Conservation (phyloP, 2,113 vertebrate genomes). For the Cyphomyrus discorhynchus region DNA sequence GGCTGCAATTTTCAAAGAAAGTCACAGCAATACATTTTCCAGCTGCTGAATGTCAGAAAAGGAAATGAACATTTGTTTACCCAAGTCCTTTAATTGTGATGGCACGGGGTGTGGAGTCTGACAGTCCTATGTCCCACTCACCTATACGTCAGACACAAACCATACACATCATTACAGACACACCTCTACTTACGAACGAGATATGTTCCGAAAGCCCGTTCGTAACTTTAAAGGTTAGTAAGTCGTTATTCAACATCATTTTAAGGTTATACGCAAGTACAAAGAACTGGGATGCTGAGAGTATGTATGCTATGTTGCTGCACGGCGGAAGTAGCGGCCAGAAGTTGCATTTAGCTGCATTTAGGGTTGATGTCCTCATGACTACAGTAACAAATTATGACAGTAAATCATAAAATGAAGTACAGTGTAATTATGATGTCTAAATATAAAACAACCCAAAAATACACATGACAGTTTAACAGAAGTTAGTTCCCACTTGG, state of each 20-base stretch:
- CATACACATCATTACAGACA: background rate
- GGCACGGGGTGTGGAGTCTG: slow-evolving; percentile 49
- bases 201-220: no score
- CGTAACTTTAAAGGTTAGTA: no score
- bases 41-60: background rate
- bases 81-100: slow-evolving; percentile 73
- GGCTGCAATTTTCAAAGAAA: background rate
- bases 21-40: background rate
- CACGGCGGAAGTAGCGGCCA: no score
- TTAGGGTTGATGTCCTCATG: background rate
- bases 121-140: slow-evolving; percentile 65
- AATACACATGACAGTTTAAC: background rate
- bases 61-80: slow-evolving; percentile 46
- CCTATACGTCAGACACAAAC: slow-evolving; percentile 51
- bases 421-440: background rate
- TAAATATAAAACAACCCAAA: background rate
- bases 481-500: background rate
- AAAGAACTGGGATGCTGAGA: no score
- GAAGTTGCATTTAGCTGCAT: background rate
- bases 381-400: background rate
- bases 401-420: background rate
- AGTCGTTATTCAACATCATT: no score
- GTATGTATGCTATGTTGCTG: no score
- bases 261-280: no score
- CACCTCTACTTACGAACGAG: no score